Conservation (phyloP, 2,797 vertebrate genomes). For the Sebastes trivittatus region DNA sequence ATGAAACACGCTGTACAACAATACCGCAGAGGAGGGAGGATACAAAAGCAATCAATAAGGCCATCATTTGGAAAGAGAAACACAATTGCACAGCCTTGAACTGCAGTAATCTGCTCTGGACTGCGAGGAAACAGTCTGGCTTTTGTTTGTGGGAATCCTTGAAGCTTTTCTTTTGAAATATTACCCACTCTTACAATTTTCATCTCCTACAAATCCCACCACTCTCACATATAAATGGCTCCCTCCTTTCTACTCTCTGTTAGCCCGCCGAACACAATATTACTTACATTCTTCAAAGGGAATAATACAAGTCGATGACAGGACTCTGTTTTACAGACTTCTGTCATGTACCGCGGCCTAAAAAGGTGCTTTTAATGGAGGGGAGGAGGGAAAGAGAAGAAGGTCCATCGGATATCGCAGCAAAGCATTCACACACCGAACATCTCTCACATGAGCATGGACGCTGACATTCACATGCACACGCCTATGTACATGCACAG, state of each 20-base stretch:
- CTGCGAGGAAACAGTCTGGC: slow-evolving; percentile 17
- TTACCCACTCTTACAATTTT: slow-evolving; percentile 20
- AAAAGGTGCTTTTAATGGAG: slow-evolving; percentile 73
- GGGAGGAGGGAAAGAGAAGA: slow-evolving; percentile 16
- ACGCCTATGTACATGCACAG: slow-evolving; percentile 52
- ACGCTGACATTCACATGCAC: slow-evolving; percentile 13
- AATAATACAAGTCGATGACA: slow-evolving; percentile 46
- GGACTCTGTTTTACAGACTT: slow-evolving; percentile 52
- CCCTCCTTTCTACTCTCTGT: not conserved
- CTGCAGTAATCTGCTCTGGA: slow-evolving; percentile 31
- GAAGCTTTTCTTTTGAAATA: slow-evolving; percentile 47
- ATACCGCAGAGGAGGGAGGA: slow-evolving; percentile 27
- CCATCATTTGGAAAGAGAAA: slow-evolving; percentile 54
- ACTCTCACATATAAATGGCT: slow-evolving; percentile 8
- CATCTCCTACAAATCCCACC: slow-evolving; percentile 5
- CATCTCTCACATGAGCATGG: not conserved
- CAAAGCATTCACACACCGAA: slow-evolving; percentile 14
- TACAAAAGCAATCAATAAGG: slow-evolving; percentile 60
- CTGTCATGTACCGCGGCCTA: slow-evolving; percentile 61
- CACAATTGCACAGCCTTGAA: slow-evolving; percentile 25
- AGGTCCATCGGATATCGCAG: slow-evolving; percentile 30
- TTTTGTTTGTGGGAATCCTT: slow-evolving; percentile 53
- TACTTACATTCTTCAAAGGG: slow-evolving; percentile 71
- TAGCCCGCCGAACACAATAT: slow-evolving; percentile 31
- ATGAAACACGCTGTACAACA: slow-evolving; percentile 25